Conservation (phyloP, 2,888 invertebrate species). For the Corythucha ciliata region DNA sequence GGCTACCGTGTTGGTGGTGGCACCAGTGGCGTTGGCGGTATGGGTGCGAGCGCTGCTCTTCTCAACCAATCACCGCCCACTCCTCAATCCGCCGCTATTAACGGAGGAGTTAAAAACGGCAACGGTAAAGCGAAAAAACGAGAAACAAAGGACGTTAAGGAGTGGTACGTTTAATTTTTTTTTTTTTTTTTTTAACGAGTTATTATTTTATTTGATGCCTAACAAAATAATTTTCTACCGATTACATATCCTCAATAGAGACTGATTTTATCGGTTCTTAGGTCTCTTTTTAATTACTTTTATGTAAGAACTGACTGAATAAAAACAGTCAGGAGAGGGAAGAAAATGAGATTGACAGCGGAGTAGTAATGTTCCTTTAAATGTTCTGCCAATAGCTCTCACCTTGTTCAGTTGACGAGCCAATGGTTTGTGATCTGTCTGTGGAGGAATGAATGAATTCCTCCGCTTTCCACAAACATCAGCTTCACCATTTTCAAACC, state of each 20-base stretch:
- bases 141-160: constrained; percentile 77
- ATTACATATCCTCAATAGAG: constrained; percentile 17
- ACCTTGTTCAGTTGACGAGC: no score
- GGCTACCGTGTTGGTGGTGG: constrained; percentile 56
- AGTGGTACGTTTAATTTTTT: constrained; percentile 96
- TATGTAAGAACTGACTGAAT: no score
- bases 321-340: no score
- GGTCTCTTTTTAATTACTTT: no score
- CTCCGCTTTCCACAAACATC: no score
- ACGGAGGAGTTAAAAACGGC: constrained; percentile 44
- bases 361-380: no score
- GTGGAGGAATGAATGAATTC: no score
- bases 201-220: background rate
- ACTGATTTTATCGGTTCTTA: constrained; percentile 12
- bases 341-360: no score
- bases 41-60: constrained; percentile 70
- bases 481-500: no score
- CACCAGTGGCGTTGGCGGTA: constrained; percentile 57
- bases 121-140: constrained; percentile 54
- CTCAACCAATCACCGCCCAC: constrained; percentile 45
- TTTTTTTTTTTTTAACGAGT: no score
- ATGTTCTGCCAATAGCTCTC: no score
- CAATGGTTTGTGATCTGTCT: no score
- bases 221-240: constrained; percentile 5
- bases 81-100: constrained; percentile 38